Conservation (phyloP, 2,113 vertebrate species). For the Seriola aureovittata region DNA sequence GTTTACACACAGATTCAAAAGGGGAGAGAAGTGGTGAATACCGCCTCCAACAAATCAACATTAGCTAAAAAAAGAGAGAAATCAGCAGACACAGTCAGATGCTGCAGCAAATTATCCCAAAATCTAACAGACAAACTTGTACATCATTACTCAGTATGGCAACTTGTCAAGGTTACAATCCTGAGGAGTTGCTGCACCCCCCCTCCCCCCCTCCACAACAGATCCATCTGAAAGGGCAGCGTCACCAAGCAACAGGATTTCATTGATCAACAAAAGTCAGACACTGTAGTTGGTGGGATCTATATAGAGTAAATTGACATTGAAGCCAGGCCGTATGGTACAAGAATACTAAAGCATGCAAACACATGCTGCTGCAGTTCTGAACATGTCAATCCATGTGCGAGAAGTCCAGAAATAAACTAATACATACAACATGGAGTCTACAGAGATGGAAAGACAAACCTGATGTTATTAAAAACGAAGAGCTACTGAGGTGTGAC, state of each 20-base stretch:
- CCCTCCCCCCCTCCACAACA: background rate
- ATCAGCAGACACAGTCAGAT: conserved; percentile 41
- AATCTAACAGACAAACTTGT: conserved; percentile 35
- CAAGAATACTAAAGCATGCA: conserved; percentile 39
- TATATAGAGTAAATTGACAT: background rate
- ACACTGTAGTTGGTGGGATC: conserved; percentile 20
- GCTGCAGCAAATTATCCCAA: conserved; percentile 17
- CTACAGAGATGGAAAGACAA: background rate
- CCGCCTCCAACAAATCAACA: conserved; percentile 36
- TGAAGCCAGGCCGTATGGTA: conserved; percentile 1
- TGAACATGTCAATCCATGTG: background rate
- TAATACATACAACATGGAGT: background rate
- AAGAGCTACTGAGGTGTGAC: background rate
- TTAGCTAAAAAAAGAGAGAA: conserved; percentile 30
- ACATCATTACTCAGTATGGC: conserved; percentile 20
- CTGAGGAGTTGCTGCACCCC: conserved; percentile 20
- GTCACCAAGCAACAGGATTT: background rate
- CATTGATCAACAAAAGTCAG: conserved; percentile 12
- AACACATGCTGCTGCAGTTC: conserved; percentile 53
- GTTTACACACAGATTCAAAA: conserved; percentile 75
- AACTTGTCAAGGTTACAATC: conserved; percentile 26
- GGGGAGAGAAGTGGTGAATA: conserved; percentile 52
- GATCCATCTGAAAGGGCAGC: background rate
- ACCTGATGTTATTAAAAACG: conserved; percentile 1
- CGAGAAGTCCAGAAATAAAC: conserved; percentile 5